Conservation (phyloP, 2,797 vertebrate genomes). For the Melanotaenia maccullochi region DNA sequence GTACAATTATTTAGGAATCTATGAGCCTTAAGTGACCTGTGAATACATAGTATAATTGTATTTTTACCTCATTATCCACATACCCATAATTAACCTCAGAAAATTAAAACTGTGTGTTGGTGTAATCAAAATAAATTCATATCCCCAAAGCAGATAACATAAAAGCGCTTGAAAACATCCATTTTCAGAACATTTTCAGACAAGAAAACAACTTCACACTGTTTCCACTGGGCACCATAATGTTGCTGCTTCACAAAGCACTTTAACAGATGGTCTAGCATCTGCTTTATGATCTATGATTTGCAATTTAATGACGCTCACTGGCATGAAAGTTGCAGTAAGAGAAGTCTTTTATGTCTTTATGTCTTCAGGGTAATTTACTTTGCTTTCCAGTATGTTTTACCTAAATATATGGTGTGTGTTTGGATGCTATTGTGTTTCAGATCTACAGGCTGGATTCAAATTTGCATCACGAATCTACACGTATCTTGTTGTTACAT, state of each 20-base stretch:
- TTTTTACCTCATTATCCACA: conserved; percentile 22
- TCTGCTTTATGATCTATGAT: conserved; percentile 81
- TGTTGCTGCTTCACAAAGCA: conserved; percentile 73
- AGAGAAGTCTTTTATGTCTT: conserved; percentile 72
- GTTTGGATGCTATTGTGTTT: conserved; percentile 55
- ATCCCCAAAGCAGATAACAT: conserved; percentile 32
- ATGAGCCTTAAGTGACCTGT: conserved; percentile 11
- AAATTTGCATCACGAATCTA: conserved; percentile 44
- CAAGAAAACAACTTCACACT: conserved; percentile 60
- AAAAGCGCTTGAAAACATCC: conserved; percentile 43
- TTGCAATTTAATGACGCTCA: conserved; percentile 77
- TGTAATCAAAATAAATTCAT: conserved; percentile 40
- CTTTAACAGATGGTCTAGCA: conserved; percentile 82
- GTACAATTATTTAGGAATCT: conserved; percentile 9
- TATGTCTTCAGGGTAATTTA: conserved; percentile 64
- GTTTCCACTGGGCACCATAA: conserved; percentile 68
- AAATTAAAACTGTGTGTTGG: conserved; percentile 42
- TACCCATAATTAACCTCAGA: conserved; percentile 20
- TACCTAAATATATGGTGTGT: conserved; percentile 54
- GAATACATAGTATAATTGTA: background rate
- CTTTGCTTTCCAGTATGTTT: conserved; percentile 59
- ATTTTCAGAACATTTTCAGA: conserved; percentile 64
- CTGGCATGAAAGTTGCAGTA: conserved; percentile 67
- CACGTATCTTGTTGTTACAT: conserved; percentile 35
- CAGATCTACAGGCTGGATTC: conserved; percentile 51